Evolutionary conservation across 2,113 vertebrate species (phyloP).

Genomic region (Rhagologus leucostigma): DNA sequence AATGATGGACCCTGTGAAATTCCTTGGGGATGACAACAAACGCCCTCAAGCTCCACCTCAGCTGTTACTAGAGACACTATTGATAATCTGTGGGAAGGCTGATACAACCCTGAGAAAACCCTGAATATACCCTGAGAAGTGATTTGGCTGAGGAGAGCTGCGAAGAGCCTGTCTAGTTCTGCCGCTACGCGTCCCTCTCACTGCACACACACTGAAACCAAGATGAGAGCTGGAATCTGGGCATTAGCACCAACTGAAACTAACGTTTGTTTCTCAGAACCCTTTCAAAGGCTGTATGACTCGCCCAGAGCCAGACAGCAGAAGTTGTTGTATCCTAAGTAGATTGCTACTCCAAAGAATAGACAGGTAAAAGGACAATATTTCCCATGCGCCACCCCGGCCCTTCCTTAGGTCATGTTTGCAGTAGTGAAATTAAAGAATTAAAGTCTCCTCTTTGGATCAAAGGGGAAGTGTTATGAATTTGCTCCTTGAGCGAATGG

Average conservation of each 20-base stretch:
- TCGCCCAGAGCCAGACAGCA: not conserved
- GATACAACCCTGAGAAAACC: not conserved
- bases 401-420: slow-evolving; percentile 11
- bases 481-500: not conserved
- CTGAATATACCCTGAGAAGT: not conserved
- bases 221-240: slow-evolving; percentile 24
- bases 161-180: not conserved
- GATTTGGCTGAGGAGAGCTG: not conserved
- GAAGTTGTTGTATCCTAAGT: not conserved
- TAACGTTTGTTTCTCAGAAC: not conserved
- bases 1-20: not conserved
- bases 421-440: slow-evolving; percentile 11
- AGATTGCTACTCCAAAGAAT: slow-evolving; percentile 17
- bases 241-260: not conserved
- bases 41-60: not conserved
- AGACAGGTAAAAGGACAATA: not conserved
- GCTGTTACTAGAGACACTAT: not conserved
- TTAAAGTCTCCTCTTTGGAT: not conserved
- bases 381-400: slow-evolving; percentile 9
- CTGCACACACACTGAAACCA: not conserved
- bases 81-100: not conserved
- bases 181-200: accelerated
- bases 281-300: not conserved
- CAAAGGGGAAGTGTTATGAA: not conserved
- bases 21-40: not conserved